Conservation (phyloP, 2,113 vertebrate species). For the Mixornis gularis region DNA sequence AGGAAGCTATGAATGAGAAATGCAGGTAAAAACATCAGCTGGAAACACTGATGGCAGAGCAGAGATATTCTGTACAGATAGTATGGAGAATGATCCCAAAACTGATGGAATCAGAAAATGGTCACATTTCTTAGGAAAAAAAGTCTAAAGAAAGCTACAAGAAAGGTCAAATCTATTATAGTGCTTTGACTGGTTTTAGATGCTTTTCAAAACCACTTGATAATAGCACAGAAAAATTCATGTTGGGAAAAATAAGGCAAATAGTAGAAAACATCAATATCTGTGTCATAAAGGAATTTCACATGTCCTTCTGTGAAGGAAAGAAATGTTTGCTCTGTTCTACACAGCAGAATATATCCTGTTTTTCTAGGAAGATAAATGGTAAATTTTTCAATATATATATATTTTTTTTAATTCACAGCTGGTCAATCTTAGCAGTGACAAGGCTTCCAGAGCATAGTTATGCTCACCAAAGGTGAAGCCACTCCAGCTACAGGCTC, state of each 20-base stretch:
- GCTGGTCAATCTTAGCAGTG: neutral
- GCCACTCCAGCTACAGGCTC: neutral
- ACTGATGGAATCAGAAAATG: neutral
- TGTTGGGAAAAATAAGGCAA: neutral
- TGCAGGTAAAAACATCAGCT: neutral
- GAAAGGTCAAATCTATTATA: neutral
- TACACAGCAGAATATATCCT: neutral
- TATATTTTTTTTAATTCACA: neutral
- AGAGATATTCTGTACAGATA: neutral
- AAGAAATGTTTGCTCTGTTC: neutral
- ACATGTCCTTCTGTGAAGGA: neutral
- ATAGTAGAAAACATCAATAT: neutral
- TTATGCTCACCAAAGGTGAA: neutral
- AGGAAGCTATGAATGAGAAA: neutral
- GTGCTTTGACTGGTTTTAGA: neutral
- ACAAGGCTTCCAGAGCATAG: neutral
- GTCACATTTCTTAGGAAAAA: neutral
- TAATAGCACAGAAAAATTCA: neutral
- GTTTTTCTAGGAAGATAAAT: neutral
- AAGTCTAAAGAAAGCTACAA: neutral
- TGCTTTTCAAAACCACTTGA: neutral
- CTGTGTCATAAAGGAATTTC: neutral
- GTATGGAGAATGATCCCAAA: neutral
- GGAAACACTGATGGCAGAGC: neutral
- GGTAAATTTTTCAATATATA: neutral